Conservation (phyloP, 35 echinoderm and acorn worm genomes). For the Apostichopus japonicus region DNA sequence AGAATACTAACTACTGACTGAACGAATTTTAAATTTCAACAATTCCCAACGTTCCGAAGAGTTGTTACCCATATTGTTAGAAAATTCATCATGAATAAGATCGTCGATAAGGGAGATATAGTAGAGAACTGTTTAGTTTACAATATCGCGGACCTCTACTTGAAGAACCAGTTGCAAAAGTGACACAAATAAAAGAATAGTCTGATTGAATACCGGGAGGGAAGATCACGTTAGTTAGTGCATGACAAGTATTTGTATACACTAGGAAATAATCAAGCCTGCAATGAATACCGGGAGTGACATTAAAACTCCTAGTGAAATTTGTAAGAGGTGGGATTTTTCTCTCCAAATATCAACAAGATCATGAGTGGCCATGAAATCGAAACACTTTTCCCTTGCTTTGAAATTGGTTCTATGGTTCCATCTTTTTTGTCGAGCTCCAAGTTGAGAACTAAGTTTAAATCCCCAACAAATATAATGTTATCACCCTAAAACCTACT, state of each 20-base stretch:
- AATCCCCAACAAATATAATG: constrained; percentile 35
- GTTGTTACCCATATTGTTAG: too few relatives aligned
- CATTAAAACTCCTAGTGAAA: constrained; percentile 2
- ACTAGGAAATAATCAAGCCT: too few relatives aligned
- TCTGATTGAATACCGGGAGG: not conserved
- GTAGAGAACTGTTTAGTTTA: constrained; percentile 37
- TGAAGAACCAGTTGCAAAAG: too few relatives aligned
- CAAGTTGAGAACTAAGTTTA: constrained; percentile 36
- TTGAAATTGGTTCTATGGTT: not conserved
- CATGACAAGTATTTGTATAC: too few relatives aligned
- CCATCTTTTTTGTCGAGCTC: constrained; percentile 33
- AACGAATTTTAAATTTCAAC: not conserved
- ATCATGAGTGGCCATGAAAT: too few relatives aligned
- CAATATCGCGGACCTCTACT: constrained; percentile 37
- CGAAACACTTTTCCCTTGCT: too few relatives aligned
- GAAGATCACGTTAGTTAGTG: not conserved
- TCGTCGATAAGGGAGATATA: not conserved
- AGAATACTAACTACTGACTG: not conserved
- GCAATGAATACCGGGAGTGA: constrained; percentile 47
- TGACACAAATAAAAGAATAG: not conserved
- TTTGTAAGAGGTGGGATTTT: constrained; percentile 7
- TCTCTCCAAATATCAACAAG: not conserved
- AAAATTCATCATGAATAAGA: constrained; percentile 2
- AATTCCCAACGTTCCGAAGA: too few relatives aligned
- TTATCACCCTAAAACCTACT: not conserved